A percentile compares a stretch with the other conserved stretches of the same genome.
phyloP scores from a whole-genome alignment of 2,888 invertebrate species.

The Chaetoderma sp. region DNA sequence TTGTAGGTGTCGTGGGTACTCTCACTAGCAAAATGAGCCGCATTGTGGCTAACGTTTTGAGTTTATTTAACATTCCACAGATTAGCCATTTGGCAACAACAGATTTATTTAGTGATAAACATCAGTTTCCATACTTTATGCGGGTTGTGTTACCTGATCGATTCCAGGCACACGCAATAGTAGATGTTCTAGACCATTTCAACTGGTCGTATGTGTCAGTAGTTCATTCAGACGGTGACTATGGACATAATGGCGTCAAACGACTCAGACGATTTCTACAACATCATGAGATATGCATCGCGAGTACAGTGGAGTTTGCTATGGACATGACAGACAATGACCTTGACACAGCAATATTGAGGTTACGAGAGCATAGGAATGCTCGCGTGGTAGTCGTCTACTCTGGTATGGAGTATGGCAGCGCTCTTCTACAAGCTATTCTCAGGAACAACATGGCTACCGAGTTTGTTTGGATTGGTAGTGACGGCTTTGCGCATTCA shows the following conservation, averaged over 20 bases:
- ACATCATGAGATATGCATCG: slow-evolving; percentile 47
- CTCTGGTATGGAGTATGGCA: slow-evolving; percentile 51
- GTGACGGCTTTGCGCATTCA: slow-evolving; percentile 54
- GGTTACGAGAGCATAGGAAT: slow-evolving; percentile 22
- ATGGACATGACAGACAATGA: slow-evolving; percentile 14
- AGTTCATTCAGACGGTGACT: slow-evolving; percentile 78
- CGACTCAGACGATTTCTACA: slow-evolving; percentile 26
- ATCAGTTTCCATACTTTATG: slow-evolving; percentile 55
- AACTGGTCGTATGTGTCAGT: slow-evolving; percentile 85
- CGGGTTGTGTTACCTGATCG: slow-evolving; percentile 58
- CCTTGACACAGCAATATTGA: slow-evolving; percentile 29
- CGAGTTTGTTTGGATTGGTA: slow-evolving; percentile 61
- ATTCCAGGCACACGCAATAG: slow-evolving; percentile 54
- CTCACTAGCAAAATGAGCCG: slow-evolving; percentile 55
- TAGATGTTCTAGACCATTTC: slow-evolving; percentile 50
- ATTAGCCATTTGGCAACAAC: slow-evolving; percentile 57
- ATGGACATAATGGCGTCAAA: slow-evolving; percentile 52
- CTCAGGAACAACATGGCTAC: slow-evolving; percentile 33
- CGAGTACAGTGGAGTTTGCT: slow-evolving; percentile 40
- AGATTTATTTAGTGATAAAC: slow-evolving; percentile 56
- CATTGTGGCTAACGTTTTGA: slow-evolving; percentile 52
- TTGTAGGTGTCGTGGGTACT: slow-evolving; percentile 55
- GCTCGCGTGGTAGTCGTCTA: slow-evolving; percentile 55
- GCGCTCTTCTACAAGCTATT: slow-evolving; percentile 41
- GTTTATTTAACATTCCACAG: slow-evolving; percentile 51